Evolutionary conservation across 2,888 invertebrate species (phyloP), one percentile per base, ranked within the genome.

Genomic region (Ernsta delagoae): DNA sequence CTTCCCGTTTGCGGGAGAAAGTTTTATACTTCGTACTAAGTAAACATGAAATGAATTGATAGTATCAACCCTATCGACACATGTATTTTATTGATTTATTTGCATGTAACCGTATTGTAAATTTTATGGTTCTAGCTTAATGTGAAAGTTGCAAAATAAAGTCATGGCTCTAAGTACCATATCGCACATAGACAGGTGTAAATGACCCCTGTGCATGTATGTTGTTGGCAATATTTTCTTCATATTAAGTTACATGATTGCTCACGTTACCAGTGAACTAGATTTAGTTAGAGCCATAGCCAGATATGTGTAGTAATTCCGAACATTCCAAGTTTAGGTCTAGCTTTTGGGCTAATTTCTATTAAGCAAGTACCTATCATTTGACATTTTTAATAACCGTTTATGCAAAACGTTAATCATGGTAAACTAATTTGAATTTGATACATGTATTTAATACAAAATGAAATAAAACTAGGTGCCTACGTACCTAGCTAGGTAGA

Each of bases 241-340:
- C 50, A 16, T 50, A 50, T 50, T 50, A 50, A 16, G 50, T 50
- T 50, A 50, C 50, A 50, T 50, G 16, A 50, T 50, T 50, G 8
- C 50, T 50, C 50, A 50, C 16, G 50, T 50, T 50, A 50, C 50
- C 50, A 50, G 16, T 50, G 50, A 7, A 62, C 62, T 31, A 36
- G 62, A 36, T 39, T 53, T 50, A 48, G 41, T 6, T n/a, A 45
- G n/a, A 36, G 5, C 36, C 6, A n/a, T 65, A 3, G 41, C 16
- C 59, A 59, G 48, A 48, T 48, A 48, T 12, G 48, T 48, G 48
- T 48, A 5, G 48, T 48, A 48, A 48, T 48, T 48, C 5, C n/a
- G n/a, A n/a, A 43, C 43, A 43, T 43, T 43, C 45, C 45, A 45
- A 4, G 11, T 45, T 45, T 45, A 4, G 11, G 3, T 16, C 16